A percentile compares a stretch with the other conserved stretches of the same genome.
Conservation (phyloP, 2,797 vertebrate genomes). For the Ctenopoma kingsleyae region DNA sequence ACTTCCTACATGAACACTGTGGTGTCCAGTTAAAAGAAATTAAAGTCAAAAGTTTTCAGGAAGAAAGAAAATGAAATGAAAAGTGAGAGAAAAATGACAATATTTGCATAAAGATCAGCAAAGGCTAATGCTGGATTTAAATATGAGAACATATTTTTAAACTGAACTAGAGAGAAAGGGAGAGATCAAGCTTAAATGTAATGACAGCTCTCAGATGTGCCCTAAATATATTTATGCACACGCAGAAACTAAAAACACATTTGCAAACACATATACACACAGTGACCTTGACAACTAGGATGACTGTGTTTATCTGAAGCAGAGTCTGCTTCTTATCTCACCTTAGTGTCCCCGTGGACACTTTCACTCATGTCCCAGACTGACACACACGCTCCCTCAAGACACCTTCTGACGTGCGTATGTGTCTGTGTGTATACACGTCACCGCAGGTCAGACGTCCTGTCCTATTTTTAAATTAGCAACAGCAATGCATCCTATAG, state of each 20-base stretch:
- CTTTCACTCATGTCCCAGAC: conserved; percentile 67
- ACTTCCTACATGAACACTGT: background rate
- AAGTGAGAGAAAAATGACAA: background rate
- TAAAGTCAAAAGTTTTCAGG: background rate
- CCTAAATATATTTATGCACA: conserved; percentile 22
- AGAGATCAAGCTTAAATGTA: conserved; percentile 11
- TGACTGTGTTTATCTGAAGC: conserved; percentile 74
- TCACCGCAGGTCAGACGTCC: conserved; percentile 25
- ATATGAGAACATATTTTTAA: conserved; percentile 20
- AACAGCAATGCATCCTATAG: too few species aligned
- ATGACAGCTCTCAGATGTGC: conserved; percentile 75
- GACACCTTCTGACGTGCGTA: conserved; percentile 35
- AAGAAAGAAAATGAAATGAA: background rate
- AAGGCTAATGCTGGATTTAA: conserved; percentile 22
- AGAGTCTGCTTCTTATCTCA: conserved; percentile 81
- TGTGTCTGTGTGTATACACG: conserved; percentile 22
- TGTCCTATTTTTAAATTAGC: conserved; percentile 27
- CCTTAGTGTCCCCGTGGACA: conserved; percentile 60
- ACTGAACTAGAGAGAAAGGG: conserved; percentile 17
- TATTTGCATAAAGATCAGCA: conserved; percentile 17
- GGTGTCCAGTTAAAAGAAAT: too few species aligned
- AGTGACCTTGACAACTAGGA: conserved; percentile 77
- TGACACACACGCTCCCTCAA: conserved; percentile 45
- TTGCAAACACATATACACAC: conserved; percentile 13
- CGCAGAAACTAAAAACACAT: background rate